Conservation (phyloP, 2,888 invertebrate genomes). For the Archaeoteleia sp. region DNA sequence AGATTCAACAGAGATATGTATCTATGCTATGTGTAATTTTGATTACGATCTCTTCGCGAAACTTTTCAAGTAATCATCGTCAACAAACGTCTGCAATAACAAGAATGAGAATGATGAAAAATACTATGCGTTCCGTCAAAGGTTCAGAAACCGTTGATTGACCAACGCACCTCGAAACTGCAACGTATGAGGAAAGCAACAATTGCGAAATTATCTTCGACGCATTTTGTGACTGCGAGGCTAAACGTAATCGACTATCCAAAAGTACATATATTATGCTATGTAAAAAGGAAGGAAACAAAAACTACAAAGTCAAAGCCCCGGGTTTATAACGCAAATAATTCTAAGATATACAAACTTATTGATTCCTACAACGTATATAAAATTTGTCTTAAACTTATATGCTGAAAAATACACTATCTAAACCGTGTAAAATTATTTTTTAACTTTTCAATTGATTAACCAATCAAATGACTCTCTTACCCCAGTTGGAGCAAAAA, state of each 20-base stretch:
- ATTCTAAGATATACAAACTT: constrained; percentile 47
- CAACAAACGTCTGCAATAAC: constrained; percentile 39
- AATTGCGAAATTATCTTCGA: constrained; percentile 61
- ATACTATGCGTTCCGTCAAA: too few relatives aligned
- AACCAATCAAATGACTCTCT: constrained; percentile 4
- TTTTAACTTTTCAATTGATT: too few relatives aligned
- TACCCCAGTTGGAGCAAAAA: constrained; percentile 7
- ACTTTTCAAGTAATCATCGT: constrained; percentile 26
- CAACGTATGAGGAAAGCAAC: constrained; percentile 37
- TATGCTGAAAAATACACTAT: constrained; percentile 38
- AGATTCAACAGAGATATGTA: constrained; percentile 51
- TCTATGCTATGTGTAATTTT: constrained; percentile 46
- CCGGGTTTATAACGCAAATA: constrained; percentile 41
- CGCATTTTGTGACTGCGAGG: constrained; percentile 71
- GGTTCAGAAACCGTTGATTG: too few relatives aligned
- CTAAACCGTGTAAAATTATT: constrained; percentile 47
- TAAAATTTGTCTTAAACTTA: constrained; percentile 42
- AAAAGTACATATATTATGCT: constrained; percentile 25
- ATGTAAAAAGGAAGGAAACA: constrained; percentile 44
- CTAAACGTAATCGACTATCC: constrained; percentile 38
- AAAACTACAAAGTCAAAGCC: constrained; percentile 34
- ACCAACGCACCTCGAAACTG: too few relatives aligned
- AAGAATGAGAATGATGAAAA: constrained; percentile 45
- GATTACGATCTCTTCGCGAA: constrained; percentile 38
- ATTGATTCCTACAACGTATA: constrained; percentile 48